Evolutionary conservation across 2,113 vertebrate species (phyloP).

Genomic region (Cyrtonyx montezumae): DNA sequence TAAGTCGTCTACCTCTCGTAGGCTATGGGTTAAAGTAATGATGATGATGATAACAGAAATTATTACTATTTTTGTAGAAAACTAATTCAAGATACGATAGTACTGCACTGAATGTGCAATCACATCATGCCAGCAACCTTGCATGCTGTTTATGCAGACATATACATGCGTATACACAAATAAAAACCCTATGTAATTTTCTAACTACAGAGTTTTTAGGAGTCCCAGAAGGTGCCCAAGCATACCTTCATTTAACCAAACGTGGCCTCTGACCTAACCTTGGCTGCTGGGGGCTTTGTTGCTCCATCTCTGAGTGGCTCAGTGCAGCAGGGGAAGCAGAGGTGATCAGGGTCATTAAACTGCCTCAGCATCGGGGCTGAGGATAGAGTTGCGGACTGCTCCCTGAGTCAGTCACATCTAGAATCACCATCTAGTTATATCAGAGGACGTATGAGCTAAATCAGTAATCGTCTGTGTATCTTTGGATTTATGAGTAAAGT

Average conservation of each 20-base stretch:
- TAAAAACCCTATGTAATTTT: rapidly evolving
- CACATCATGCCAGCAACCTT: background rate
- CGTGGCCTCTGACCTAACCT: background rate
- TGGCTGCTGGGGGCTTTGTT: background rate
- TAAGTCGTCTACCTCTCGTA: background rate
- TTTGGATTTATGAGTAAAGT: background rate
- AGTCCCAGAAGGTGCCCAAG: rapidly evolving
- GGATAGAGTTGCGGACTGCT: background rate
- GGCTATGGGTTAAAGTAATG: background rate
- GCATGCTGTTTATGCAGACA: rapidly evolving
- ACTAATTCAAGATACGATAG: background rate
- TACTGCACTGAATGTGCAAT: background rate
- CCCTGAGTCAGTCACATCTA: background rate
- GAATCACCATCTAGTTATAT: background rate
- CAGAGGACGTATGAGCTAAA: background rate
- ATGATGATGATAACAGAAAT: background rate
- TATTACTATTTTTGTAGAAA: background rate
- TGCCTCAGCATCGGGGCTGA: background rate
- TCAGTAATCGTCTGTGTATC: background rate
- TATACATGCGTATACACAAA: rapidly evolving
- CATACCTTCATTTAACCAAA: background rate
- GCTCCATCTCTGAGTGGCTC: background rate
- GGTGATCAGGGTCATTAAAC: background rate
- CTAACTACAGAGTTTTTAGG: background rate
- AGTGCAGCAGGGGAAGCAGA: background rate